Base-by-base conservation (phyloP, 2,113 vertebrate genomes). In the Stegostoma tigrinum region DNA sequence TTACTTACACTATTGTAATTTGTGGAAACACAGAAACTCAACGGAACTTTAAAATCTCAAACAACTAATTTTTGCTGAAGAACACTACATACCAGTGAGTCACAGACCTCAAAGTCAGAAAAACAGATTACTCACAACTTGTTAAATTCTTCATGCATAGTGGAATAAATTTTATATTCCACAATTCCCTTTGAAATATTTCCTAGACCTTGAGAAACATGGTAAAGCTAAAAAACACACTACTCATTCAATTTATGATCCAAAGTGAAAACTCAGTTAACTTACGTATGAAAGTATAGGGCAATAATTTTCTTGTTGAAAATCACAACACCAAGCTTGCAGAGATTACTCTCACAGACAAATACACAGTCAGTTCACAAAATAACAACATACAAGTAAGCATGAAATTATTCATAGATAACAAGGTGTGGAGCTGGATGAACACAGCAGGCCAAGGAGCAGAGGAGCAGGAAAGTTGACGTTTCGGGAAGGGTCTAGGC, bases 61-160 rank as follows among this genome's bases (percentile, higher is more conserved):
- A 95, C 24, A 66, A 21, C 55, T 95, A 48, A 72, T 68, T 67
- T 72, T 52, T 75, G 42, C 42, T 48, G 67, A 34, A 72, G 94
- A 75, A 48, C 67, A 95, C 48, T 72, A 72, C 67, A 95, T 3
- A 19, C 67, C 42, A 72, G 45, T 95, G 23, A 95, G 94, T 95
- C 94, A 95, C 67, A 95, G 67, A 68, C 14, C 27, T 72, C 66
- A 42, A 45, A 72, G 45, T 48, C 42, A 45, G 87, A 90, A 75
- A 95, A 52, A 72, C 38, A 95, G 67, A 95, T 95, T 95, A 95
- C 67, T 95, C 67, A 95, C 12, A 4, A 95, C 8, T 94, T 94
- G 38, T 45, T 95, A 95, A 48, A 52, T 52, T 72, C 67, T 68
- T 95, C 27, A 30, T 4, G 24, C 27, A 12, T 45, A 95, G 2